Conservation (phyloP, 2,888 invertebrate genomes). For the Ornithoptera priamus region DNA sequence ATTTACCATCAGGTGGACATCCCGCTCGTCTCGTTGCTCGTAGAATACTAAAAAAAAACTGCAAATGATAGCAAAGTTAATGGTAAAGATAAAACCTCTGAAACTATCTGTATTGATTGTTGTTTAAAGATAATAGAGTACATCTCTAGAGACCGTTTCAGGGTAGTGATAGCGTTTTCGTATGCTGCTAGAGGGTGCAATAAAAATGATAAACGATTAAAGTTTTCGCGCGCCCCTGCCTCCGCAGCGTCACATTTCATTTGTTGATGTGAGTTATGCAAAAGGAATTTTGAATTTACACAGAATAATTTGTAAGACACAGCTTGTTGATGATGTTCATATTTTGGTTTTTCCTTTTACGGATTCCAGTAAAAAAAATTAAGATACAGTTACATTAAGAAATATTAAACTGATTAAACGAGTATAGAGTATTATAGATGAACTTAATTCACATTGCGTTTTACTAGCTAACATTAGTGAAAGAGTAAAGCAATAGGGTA, state of each 20-base stretch:
- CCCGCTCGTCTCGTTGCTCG: no score
- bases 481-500: no score
- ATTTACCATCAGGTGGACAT: no score
- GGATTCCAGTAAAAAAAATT: no score
- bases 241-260: constrained; percentile 37
- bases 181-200: constrained; percentile 39
- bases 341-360: no score
- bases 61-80: constrained; percentile 1
- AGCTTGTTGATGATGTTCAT: background rate
- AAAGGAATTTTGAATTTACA: constrained; percentile 30
- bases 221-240: constrained; percentile 40
- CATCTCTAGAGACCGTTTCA: constrained; percentile 31
- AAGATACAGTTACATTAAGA: no score
- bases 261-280: constrained; percentile 35
- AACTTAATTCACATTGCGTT: no score
- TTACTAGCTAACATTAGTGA: no score
- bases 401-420: no score
- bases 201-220: constrained; percentile 53
- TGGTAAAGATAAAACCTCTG: constrained; percentile 6
- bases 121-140: constrained; percentile 26
- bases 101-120: constrained; percentile 22
- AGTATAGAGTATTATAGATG: no score
- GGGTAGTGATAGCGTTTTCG: constrained; percentile 33
- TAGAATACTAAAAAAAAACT: background rate
- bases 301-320: background rate